Percentiles rank a stretch among this genome's conserved stretches.
Conservation (phyloP, 2,888 invertebrate species). For the Melieria omissa region DNA sequence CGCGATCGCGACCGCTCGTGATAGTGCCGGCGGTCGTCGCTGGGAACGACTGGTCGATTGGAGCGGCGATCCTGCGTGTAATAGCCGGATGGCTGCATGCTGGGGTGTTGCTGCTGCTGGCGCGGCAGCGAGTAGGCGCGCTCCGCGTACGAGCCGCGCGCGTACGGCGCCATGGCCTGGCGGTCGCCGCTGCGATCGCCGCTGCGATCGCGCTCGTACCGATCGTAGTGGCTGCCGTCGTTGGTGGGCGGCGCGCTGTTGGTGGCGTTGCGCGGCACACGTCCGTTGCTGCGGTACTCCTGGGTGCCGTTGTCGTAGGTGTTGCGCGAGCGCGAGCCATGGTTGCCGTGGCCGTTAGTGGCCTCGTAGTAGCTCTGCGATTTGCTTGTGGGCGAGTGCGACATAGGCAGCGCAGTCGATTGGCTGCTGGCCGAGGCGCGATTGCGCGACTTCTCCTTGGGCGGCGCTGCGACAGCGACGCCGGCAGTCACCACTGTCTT, state of each 20-base stretch:
- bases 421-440: constrained; percentile 48
- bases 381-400: constrained; percentile 66
- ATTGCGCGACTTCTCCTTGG: constrained; percentile 59
- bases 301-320: constrained; percentile 45
- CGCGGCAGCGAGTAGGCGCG: constrained; percentile 82
- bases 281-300: constrained; percentile 51
- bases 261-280: constrained; percentile 40
- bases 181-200: constrained; percentile 36
- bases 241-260: constrained; percentile 23
- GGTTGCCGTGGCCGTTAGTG: constrained; percentile 41
- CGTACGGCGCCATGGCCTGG: constrained; percentile 35
- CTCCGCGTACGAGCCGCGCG: constrained; percentile 68
- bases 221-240: constrained; percentile 42
- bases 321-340: constrained; percentile 34
- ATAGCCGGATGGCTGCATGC: constrained; percentile 66
- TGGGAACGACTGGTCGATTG: constrained; percentile 44
- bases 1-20: constrained; percentile 59
- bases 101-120: constrained; percentile 60
- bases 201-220: constrained; percentile 52
- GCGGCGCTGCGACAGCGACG: constrained; percentile 41
- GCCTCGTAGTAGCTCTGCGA: constrained; percentile 63
- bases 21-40: constrained; percentile 58
- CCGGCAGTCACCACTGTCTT: constrained; percentile 66
- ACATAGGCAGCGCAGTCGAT: constrained; percentile 66
- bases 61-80: constrained; percentile 70